These are phyloP conservation scores for Microctenopoma lineatum DNA, from an alignment of 2,797 vertebrate genomes.

Conservation along the genomic window DNA sequence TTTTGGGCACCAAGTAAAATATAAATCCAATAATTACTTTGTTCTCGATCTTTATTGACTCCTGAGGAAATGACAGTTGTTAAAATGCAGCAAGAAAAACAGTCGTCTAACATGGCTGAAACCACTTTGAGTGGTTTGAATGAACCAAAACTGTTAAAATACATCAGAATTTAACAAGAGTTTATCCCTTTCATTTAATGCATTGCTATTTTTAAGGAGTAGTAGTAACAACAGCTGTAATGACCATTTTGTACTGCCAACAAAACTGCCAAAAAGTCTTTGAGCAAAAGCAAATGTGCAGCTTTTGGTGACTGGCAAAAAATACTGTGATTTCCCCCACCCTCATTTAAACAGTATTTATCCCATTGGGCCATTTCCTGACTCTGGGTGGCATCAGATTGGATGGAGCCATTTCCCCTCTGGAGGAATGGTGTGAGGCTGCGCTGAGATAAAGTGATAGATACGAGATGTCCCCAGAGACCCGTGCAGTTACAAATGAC, in stretches of 20 bases:
- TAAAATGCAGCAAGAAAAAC: too few species aligned
- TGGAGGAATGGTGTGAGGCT: constrained; percentile 45
- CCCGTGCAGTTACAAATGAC: constrained; percentile 36
- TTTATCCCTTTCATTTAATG: not conserved
- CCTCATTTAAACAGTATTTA: constrained; percentile 60
- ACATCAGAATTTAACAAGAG: not conserved
- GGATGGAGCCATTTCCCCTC: constrained; percentile 67
- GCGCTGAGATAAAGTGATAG: constrained; percentile 45
- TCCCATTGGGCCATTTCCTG: constrained; percentile 72
- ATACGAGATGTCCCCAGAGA: constrained; percentile 39
- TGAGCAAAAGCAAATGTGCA: constrained; percentile 26
- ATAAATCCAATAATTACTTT: not conserved
- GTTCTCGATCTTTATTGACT: constrained; percentile 10
- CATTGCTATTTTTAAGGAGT: not conserved
- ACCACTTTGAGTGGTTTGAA: too few species aligned
- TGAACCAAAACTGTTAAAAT: constrained; percentile 1
- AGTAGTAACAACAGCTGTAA: constrained; percentile 3
- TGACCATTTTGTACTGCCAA: not conserved
- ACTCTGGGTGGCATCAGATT: constrained; percentile 74
- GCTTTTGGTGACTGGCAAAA: constrained; percentile 49
- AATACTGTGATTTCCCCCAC: constrained; percentile 48
- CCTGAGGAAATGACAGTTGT: not conserved
- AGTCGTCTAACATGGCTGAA: not conserved
- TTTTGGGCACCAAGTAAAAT: not conserved
- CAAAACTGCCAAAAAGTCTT: not conserved